Evolutionary conservation across 2,797 vertebrate species (phyloP), one percentile per base, ranked within the genome.

Genomic region (Molossus alvarezi): DNA sequence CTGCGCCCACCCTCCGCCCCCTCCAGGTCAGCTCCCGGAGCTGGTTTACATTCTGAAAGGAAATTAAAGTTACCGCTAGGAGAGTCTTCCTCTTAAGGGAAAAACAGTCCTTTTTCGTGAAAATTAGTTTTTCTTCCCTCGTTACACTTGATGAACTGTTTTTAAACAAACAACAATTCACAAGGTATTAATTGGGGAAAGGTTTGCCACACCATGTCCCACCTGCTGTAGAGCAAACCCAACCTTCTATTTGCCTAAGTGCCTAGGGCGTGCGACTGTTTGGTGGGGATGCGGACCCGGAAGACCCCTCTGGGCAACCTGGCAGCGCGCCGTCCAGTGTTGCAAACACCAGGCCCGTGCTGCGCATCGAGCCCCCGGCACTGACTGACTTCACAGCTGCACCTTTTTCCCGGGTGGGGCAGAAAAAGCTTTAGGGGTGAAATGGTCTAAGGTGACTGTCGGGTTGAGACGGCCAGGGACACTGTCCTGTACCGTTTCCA

Each of bases 41-140:
- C 18, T 18, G 23, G 20, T 58, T 83, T 27, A 71, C 76, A 29
- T 65, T 64, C 72, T 76, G 53, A 58, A 95, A 71, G 60, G 75
- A 80, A 90, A 88, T 83, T 55, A 71, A 84, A 88, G 37, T 91
- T 17, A 92, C 72, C 48, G 60, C 27, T 37, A 23, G 55, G 76
- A 77, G 82, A 29, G 55, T 53, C 72, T 82, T 77, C 96, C 90
- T 91, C 95, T 60, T 79, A 71, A 90, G 85, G 81, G 48, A 95
- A 37, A 93, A 91, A 55, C 21, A 51, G 5, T 71, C 57, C 17
- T 82, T n/a, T n/a, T n/a, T 33, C 69, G 13, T 27, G 64, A 71
- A 67, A 92, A 88, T 71, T 55, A 69, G n/a, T 27, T 85, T 93
- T 62, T 87, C n/a, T 60, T n/a, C 65, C 72, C 51, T 55, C 13